Conservation (phyloP, 2,113 vertebrate species). For the Macquaria australasica region DNA sequence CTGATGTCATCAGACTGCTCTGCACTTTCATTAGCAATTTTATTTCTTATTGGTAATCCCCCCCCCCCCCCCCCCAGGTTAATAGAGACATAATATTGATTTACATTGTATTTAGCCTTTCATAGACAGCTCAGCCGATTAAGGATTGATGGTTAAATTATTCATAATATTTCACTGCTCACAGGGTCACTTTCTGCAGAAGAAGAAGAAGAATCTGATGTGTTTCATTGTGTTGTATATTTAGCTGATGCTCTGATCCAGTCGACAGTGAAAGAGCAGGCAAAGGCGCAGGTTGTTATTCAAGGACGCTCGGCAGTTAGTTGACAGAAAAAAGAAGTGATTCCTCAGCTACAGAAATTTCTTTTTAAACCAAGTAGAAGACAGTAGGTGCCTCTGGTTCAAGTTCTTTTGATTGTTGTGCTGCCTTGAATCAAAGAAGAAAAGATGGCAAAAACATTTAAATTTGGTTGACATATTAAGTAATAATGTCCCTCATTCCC, state of each 20-base stretch:
- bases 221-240: constrained; percentile 25
- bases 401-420: neutral
- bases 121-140: neutral
- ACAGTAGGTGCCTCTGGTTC: neutral
- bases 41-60: neutral
- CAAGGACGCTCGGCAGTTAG: constrained; percentile 40
- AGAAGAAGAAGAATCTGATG: neutral
- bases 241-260: constrained; percentile 37
- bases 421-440: neutral
- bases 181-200: neutral
- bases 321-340: constrained; percentile 1
- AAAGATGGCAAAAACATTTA: neutral
- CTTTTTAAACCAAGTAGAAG: constrained; percentile 6
- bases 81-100: constrained; percentile 20
- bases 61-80: accelerated
- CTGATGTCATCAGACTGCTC: neutral
- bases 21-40: neutral
- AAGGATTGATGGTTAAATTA: constrained; percentile 19
- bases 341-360: constrained; percentile 32
- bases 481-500: neutral
- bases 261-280: constrained; percentile 41
- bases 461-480: neutral
- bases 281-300: constrained; percentile 25
- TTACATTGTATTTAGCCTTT: constrained; percentile 36
- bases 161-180: constrained; percentile 3